Evolutionary conservation across 2,888 invertebrate genomes (phyloP).

Genomic region (Adineta ricciae): DNA sequence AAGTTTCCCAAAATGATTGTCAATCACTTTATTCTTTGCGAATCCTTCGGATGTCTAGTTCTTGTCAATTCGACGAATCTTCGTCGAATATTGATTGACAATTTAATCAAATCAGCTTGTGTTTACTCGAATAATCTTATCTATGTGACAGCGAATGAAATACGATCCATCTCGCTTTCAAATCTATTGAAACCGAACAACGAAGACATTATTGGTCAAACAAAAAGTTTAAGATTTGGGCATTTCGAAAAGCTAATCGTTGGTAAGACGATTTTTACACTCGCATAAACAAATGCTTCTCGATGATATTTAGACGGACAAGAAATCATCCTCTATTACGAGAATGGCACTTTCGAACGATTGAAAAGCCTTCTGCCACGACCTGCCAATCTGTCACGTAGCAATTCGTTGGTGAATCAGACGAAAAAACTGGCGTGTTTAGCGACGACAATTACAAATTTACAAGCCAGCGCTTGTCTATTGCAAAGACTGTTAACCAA

Average conservation of each 20-base stretch:
- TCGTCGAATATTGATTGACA: neutral
- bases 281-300: neutral
- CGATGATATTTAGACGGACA: neutral
- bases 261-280: neutral
- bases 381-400: too few species aligned
- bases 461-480: neutral
- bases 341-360: neutral
- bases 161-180: neutral
- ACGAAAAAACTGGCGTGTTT: conserved; percentile 7
- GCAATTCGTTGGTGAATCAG: neutral
- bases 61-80: neutral
- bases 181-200: neutral
- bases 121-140: neutral
- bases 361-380: neutral
- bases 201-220: neutral
- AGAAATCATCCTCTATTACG: neutral
- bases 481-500: neutral
- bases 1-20: neutral
- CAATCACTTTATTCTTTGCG: neutral
- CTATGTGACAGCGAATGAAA: neutral
- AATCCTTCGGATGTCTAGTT: neutral
- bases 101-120: neutral
- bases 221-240: neutral
- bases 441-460: neutral
- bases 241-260: neutral